Evolutionary conservation across 2,797 vertebrate genomes (phyloP).

Genomic region (Cetoscarus ocellatus): DNA sequence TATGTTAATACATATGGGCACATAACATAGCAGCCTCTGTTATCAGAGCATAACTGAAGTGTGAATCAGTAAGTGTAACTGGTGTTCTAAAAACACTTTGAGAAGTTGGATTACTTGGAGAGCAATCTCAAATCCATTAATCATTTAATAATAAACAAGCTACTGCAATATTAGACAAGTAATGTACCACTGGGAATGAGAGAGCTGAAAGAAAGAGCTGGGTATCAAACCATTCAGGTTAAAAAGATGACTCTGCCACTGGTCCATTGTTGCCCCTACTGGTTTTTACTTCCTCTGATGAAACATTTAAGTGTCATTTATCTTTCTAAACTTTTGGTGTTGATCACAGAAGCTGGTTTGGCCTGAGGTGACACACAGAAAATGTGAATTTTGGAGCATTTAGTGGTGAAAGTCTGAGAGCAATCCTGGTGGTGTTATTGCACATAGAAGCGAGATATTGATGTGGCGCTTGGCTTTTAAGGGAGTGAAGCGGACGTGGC

Average conservation of each 20-base stretch:
- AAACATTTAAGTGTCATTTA: constrained; percentile 4
- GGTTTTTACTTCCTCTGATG: neutral
- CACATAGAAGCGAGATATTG: constrained; percentile 41
- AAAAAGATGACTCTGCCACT: no score
- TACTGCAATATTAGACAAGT: neutral
- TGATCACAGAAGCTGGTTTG: neutral
- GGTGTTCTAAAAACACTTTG: no score
- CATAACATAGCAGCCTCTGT: no score
- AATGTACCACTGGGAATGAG: neutral
- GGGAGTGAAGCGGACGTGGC: constrained; percentile 38
- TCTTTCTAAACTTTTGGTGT: constrained; percentile 4
- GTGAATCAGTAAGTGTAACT: no score
- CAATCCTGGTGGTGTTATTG: constrained; percentile 28
- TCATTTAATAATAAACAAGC: no score
- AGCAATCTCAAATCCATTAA: no score
- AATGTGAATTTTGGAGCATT: constrained; percentile 21
- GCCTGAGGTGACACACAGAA: neutral
- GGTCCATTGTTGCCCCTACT: neutral
- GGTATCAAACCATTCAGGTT: no score
- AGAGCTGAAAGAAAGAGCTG: no score
- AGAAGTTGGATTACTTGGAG: no score
- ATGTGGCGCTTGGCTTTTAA: constrained; percentile 53
- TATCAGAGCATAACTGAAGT: no score
- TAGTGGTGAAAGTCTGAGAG: constrained; percentile 12
- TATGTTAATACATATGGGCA: no score